These are phyloP conservation scores for Pristiophorus japonicus DNA, from an alignment of 2,113 vertebrate species.

Conservation along the genomic window DNA sequence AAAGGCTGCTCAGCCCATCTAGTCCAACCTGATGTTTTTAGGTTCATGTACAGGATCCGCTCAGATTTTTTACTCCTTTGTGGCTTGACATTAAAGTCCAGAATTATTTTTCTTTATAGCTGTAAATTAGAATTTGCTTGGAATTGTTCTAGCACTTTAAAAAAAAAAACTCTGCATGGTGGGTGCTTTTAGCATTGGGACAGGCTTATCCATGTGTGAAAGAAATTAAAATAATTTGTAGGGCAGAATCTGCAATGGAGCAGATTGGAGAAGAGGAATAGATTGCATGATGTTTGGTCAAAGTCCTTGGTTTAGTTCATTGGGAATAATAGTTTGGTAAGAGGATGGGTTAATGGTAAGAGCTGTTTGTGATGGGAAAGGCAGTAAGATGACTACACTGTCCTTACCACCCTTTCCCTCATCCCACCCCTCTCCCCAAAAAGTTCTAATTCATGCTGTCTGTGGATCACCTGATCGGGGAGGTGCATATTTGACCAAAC, in stretches of 20 bases:
- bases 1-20: background rate
- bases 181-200: background rate
- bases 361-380: background rate
- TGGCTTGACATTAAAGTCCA: background rate
- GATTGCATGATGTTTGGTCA: background rate
- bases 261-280: background rate
- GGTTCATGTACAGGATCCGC: background rate
- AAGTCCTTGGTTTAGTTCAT: background rate
- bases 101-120: background rate
- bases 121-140: background rate
- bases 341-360: background rate
- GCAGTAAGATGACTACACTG: background rate
- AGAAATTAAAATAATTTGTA: background rate
- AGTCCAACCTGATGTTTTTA: background rate
- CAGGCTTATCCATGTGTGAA: background rate
- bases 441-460: too few relatives aligned
- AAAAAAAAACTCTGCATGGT: background rate
- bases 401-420: background rate
- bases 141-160: background rate
- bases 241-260: background rate
- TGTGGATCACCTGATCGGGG: too few relatives aligned
- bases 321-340: background rate
- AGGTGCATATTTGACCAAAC: too few relatives aligned
- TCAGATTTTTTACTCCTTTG: background rate
- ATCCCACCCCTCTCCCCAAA: background rate